A percentile compares a stretch with the other conserved stretches of the same genome.
These are phyloP conservation scores for Ophioninae sp. DNA, from an alignment of 2,888 invertebrate genomes.

Conservation along the genomic window DNA sequence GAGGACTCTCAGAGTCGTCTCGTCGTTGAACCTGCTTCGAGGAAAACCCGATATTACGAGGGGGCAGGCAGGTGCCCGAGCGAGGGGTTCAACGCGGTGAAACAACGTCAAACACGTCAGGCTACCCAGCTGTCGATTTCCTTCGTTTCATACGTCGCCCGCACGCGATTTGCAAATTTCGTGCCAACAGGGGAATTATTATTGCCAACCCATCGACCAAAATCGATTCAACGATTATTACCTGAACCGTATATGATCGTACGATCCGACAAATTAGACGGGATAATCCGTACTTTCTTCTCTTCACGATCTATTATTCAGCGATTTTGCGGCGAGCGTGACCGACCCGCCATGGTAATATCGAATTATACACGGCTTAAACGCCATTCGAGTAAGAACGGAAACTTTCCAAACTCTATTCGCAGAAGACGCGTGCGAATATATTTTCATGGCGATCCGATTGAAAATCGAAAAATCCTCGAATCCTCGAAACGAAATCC, in stretches of 20 bases:
- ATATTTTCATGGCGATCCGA: too few relatives aligned
- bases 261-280: constrained; percentile 19
- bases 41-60: constrained; percentile 54
- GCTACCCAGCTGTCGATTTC: neutral
- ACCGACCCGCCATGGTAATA: constrained; percentile 31
- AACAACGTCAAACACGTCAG: neutral
- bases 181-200: neutral
- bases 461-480: too few relatives aligned
- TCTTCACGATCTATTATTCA: constrained; percentile 55
- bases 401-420: constrained; percentile 52
- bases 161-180: neutral
- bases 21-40: constrained; percentile 44
- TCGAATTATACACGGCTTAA: constrained; percentile 42
- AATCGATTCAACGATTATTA: constrained; percentile 10
- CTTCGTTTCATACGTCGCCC: neutral
- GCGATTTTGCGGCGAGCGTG: constrained; percentile 42
- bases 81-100: neutral
- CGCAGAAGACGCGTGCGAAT: too few relatives aligned
- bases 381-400: constrained; percentile 29
- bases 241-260: constrained; percentile 6
- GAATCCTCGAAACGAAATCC: too few relatives aligned
- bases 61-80: constrained; percentile 45
- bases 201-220: constrained; percentile 4
- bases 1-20: constrained; percentile 31
- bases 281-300: constrained; percentile 43